Evolutionary conservation across 2,888 invertebrate genomes (phyloP).

Genomic region (Cybosia mesomella): DNA sequence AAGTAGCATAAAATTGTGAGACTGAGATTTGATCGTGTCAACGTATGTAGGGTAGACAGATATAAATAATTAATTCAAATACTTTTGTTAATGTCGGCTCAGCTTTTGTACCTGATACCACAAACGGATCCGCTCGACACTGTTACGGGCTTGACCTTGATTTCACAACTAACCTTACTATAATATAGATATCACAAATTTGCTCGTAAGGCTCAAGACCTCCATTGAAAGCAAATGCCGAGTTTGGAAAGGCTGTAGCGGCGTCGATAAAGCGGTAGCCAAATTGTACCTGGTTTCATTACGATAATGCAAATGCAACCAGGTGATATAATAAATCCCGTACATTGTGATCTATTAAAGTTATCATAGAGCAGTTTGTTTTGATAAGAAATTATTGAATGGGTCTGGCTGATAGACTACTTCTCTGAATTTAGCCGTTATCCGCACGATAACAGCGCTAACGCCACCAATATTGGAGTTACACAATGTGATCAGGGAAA

Average conservation of each 20-base stretch:
- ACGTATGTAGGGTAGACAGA: slow-evolving; percentile 40
- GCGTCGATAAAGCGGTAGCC: slow-evolving; percentile 10
- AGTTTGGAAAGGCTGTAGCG: slow-evolving; percentile 14
- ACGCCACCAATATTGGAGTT: slow-evolving; percentile 44
- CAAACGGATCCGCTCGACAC: slow-evolving; percentile 17
- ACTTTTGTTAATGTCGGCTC: slow-evolving; percentile 21
- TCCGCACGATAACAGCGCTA: slow-evolving; percentile 40
- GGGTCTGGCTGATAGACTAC: slow-evolving; percentile 52
- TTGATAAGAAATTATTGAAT: slow-evolving; percentile 55
- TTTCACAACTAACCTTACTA: not conserved
- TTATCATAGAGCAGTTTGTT: slow-evolving; percentile 46
- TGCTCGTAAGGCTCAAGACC: not conserved
- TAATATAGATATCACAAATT: slow-evolving; percentile 25
- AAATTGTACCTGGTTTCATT: slow-evolving; percentile 13
- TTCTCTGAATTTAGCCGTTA: slow-evolving; percentile 42
- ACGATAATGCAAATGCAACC: slow-evolving; percentile 8
- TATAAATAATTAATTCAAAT: slow-evolving; percentile 23
- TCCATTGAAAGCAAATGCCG: not conserved
- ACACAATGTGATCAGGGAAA: slow-evolving; percentile 48
- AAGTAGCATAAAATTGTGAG: slow-evolving; percentile 43
- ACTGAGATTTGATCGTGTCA: slow-evolving; percentile 52
- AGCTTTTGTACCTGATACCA: slow-evolving; percentile 28
- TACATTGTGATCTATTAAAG: slow-evolving; percentile 37
- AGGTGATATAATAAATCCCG: slow-evolving; percentile 21
- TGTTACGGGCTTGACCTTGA: slow-evolving; percentile 14